Evolutionary conservation across 1,140 invertebrate genomes (phyloP).

Genomic region (Trichonephila inaurata): DNA sequence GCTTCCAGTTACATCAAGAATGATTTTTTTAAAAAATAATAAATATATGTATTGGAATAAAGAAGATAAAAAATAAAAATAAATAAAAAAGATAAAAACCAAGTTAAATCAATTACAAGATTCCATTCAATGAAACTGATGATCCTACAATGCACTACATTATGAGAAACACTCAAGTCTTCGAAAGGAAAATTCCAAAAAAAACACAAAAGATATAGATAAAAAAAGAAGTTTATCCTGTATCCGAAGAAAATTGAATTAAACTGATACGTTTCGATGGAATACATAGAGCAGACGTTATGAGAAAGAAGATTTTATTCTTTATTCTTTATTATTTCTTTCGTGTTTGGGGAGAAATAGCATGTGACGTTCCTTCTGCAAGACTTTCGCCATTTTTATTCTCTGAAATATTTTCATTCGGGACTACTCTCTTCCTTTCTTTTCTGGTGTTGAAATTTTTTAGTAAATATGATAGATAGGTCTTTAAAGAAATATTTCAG

Average conservation of each 20-base stretch:
- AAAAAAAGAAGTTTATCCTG: neutral
- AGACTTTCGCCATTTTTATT: neutral
- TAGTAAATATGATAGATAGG: constrained; percentile 30
- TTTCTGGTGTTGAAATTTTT: neutral
- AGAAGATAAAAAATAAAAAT: neutral
- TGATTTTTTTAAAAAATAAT: neutral
- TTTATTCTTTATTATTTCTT: constrained; percentile 20
- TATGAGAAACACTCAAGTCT: neutral
- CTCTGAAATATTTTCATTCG: neutral
- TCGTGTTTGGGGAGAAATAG: neutral
- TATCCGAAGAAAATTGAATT: constrained; percentile 54
- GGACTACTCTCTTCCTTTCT: neutral
- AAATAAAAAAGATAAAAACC: neutral
- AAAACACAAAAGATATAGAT: neutral
- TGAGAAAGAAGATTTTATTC: constrained; percentile 1
- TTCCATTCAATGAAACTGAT: neutral
- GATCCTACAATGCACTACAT: neutral
- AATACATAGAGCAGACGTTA: constrained; percentile 47
- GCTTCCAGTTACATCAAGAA: neutral
- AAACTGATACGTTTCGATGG: constrained; percentile 38
- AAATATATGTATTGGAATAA: neutral
- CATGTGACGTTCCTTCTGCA: neutral
- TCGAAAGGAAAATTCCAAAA: neutral
- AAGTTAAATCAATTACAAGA: constrained; percentile 25
- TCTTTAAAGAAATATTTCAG: constrained; percentile 42